These are phyloP conservation scores for Cephalophus harveyi DNA, from an alignment of 2,113 vertebrate species.

Conservation along the genomic window DNA sequence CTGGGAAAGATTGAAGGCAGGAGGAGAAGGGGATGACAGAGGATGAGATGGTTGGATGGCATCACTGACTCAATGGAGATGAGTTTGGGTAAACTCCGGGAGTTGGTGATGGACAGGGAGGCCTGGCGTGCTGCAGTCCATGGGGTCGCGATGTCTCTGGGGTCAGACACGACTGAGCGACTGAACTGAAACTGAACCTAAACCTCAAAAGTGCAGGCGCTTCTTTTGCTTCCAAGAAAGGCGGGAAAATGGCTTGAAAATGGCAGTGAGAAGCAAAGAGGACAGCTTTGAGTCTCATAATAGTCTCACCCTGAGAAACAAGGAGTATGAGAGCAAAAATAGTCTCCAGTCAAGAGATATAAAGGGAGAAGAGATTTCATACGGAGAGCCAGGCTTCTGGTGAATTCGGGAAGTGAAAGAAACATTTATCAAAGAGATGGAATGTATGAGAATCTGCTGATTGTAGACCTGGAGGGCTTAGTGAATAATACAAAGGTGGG, in stretches of 20 bases:
- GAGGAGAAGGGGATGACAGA: no score
- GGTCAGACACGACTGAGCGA: no score
- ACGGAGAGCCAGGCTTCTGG: neutral
- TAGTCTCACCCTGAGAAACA: neutral
- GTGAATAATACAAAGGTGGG: neutral
- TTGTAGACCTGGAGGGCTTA: neutral
- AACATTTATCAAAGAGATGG: neutral
- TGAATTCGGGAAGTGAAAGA: neutral
- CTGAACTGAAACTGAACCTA: neutral
- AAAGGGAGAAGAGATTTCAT: neutral
- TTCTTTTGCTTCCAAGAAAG: neutral
- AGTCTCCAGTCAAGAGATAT: neutral
- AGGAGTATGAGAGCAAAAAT: neutral
- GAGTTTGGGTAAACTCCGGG: no score
- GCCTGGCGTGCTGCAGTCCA: no score
- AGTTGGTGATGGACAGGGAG: no score
- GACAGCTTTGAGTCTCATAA: neutral
- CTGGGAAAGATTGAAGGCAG: no score
- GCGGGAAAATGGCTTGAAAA: neutral
- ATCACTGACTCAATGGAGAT: no score
- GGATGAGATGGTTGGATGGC: no score
- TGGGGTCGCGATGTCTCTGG: no score
- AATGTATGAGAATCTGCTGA: neutral
- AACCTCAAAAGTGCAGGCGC: neutral
- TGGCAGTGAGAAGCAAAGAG: neutral